Evolutionary conservation across 2,113 vertebrate species (phyloP), one percentile per base, ranked within the genome.

Genomic region (Naja naja): DNA sequence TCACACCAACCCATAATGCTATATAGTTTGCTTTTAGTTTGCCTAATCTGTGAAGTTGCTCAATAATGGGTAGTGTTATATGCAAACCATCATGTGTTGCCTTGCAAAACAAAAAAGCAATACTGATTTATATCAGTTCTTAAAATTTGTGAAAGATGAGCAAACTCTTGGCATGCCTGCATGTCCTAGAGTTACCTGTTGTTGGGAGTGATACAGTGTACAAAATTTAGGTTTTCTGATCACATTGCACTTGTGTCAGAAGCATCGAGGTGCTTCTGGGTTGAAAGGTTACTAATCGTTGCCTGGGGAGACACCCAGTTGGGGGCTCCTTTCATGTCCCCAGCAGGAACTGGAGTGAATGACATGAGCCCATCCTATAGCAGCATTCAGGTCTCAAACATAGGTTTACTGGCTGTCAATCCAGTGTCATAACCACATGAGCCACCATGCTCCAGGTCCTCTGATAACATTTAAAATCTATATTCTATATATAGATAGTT

Each of bases 121-220:
- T 81, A 39, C 7, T 81, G 18, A 39, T 39, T 81, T 9, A 39
- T 39, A 39, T 81, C 34, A 20, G 16, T 81, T 81, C 1, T 0
- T 58, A 55, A 85, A 81, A 81, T 89, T 93, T 88, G 43, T 93
- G 96, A 97, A 96, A 93, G 55, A 92, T 1, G 64, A 97, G 55
- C 93, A 91, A 11, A 64, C 58, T 74, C 92, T 90, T 89, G 86
- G 14, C 92, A 89, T 92, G 27, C 58, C 60, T 93, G 52, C 85
- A 85, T 89, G 14, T 34, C 92, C 74, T 91, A 89, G 23, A 0
- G 0, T 53, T 90, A 85, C 94, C 92, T 56, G 18, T 4, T 4
- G 18, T 56, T 58, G 27, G 45, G 0, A 0, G 85, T 92, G 94
- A 95, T 69, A 60, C 93, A 92, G 30, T 3, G 60, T 74, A 74